Evolutionary conservation across 2,888 invertebrate species (phyloP).

Genomic region (Brassicogethes aeneus): DNA sequence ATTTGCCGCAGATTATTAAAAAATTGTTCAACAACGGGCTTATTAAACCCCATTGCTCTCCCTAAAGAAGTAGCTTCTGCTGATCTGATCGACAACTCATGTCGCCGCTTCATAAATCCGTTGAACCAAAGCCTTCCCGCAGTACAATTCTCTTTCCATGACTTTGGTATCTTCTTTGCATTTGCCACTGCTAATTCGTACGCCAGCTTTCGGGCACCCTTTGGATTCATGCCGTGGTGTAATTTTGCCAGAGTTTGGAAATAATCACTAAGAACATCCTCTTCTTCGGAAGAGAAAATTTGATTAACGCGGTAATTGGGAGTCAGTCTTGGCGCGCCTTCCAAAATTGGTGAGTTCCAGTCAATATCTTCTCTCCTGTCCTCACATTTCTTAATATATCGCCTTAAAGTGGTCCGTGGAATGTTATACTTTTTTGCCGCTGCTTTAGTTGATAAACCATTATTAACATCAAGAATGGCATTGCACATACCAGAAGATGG

Average conservation of each 20-base stretch:
- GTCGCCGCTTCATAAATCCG: too few relatives aligned
- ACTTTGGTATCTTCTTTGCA: conserved; percentile 8
- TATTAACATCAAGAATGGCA: too few relatives aligned
- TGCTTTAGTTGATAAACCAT: too few relatives aligned
- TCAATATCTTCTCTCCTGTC: conserved; percentile 2
- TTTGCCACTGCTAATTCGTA: conserved; percentile 11
- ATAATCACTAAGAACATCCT: conserved; percentile 7
- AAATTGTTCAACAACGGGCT: too few relatives aligned
- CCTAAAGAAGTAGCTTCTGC: too few relatives aligned
- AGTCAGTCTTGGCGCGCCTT: conserved; percentile 7
- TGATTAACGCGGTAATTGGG: conserved; percentile 11
- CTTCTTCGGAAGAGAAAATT: conserved; percentile 11
- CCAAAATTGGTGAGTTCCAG: conserved; percentile 5
- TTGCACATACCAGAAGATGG: too few relatives aligned
- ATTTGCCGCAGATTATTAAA: too few relatives aligned
- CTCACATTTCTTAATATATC: conserved; percentile 8
- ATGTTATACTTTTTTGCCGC: conserved; percentile 5
- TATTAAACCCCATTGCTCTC: too few relatives aligned
- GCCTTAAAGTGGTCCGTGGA: conserved; percentile 5
- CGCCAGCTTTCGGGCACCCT: conserved; percentile 12
- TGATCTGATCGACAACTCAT: too few relatives aligned
- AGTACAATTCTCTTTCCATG: too few relatives aligned
- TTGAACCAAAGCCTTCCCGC: too few relatives aligned
- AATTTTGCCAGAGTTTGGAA: conserved; percentile 12
- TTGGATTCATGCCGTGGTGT: conserved; percentile 12